Conservation (phyloP, 2,113 vertebrate species). For the Sylvicapra grimmia region DNA sequence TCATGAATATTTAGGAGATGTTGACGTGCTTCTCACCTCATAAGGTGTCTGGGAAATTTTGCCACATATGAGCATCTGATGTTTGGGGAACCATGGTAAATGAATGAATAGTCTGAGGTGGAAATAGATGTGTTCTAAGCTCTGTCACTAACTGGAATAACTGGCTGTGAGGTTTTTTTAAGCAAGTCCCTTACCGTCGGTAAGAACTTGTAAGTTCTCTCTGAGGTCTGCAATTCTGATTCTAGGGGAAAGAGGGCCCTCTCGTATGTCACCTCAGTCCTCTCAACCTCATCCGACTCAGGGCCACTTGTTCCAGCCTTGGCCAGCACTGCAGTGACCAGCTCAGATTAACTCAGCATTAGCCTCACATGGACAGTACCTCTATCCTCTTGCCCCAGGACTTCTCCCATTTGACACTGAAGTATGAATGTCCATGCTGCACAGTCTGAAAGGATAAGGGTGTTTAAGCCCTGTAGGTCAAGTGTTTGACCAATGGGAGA, state of each 20-base stretch:
- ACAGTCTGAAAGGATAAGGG: neutral
- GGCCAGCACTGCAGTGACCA: neutral
- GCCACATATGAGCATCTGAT: neutral
- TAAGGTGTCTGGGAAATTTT: slow-evolving; percentile 28
- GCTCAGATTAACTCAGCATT: neutral
- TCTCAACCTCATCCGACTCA: neutral
- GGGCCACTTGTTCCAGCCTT: neutral
- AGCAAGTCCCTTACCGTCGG: neutral
- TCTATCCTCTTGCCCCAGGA: neutral
- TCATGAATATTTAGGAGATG: slow-evolving; percentile 57
- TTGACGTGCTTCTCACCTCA: slow-evolving; percentile 21
- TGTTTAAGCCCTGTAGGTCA: neutral
- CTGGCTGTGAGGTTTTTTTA: neutral
- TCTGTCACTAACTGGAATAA: neutral
- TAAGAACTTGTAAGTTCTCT: neutral
- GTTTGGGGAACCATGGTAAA: neutral
- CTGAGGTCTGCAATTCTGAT: neutral
- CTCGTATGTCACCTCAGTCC: neutral
- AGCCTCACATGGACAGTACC: no score
- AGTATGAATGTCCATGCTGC: no score
- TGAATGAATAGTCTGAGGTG: neutral
- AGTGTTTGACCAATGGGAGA: neutral
- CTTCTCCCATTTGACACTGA: neutral
- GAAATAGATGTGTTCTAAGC: neutral
- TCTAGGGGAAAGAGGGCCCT: neutral